A percentile compares a stretch with the other conserved stretches of the same genome.
These are phyloP conservation scores for Matsumyia berberina DNA, from an alignment of 2,888 invertebrate genomes.

Conservation along the genomic window DNA sequence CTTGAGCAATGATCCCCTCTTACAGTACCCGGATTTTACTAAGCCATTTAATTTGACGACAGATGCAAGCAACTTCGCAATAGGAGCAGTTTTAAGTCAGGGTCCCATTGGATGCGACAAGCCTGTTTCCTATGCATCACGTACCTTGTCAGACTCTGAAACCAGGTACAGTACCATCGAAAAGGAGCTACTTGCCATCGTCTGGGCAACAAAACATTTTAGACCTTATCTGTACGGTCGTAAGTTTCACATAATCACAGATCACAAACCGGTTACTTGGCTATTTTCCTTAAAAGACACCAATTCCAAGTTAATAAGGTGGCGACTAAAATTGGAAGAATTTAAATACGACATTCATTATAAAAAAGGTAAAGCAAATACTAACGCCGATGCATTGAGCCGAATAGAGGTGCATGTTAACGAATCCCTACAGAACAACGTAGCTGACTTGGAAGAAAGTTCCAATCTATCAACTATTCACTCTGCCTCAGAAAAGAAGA, in stretches of 20 bases:
- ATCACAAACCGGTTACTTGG: neutral
- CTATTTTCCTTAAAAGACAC: neutral
- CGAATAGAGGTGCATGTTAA: slow-evolving; percentile 19
- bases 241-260: neutral
- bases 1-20: too few species aligned
- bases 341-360: slow-evolving; percentile 63
- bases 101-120: neutral
- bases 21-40: too few species aligned
- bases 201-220: neutral
- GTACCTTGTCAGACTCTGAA: too few species aligned
- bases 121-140: neutral
- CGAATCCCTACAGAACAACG: slow-evolving; percentile 8
- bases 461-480: slow-evolving; percentile 30
- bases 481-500: slow-evolving; percentile 32
- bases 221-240: neutral
- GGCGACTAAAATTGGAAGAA: slow-evolving; percentile 28
- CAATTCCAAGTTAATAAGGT: neutral
- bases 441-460: neutral
- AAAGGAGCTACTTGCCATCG: neutral
- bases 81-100: neutral
- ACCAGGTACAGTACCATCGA: too few species aligned
- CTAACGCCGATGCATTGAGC: slow-evolving; percentile 74
- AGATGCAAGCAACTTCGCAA: neutral
- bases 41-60: too few species aligned
- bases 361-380: slow-evolving; percentile 71